These are phyloP conservation scores for Pogonomyrmex barbatus DNA, from an alignment of 1,140 invertebrate genomes.

Conservation along the genomic window DNA sequence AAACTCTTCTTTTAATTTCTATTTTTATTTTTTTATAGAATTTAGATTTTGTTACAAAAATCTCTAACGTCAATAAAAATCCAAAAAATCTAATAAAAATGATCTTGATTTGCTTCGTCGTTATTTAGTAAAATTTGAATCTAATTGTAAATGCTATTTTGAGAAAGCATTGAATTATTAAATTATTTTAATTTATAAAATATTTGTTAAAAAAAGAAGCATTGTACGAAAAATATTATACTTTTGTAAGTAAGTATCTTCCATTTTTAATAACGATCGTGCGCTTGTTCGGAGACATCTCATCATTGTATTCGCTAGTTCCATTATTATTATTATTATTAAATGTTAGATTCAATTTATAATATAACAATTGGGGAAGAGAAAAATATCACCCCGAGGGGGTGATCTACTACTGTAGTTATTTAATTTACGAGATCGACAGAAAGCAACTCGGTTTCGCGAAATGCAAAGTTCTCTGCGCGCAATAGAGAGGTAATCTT, in stretches of 20 bases:
- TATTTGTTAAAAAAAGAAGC: neutral
- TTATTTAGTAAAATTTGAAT: neutral
- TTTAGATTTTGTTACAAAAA: neutral
- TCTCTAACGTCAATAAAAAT: neutral
- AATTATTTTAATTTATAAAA: neutral
- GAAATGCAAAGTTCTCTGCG: slow-evolving; percentile 25
- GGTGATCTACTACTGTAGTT: neutral
- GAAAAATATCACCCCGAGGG: neutral
- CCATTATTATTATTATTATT: slow-evolving; percentile 4
- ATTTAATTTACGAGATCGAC: slow-evolving; percentile 35
- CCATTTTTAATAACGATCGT: neutral
- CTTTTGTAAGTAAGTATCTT: neutral
- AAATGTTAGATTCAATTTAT: slow-evolving; percentile 17
- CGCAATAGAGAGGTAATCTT: slow-evolving; percentile 50
- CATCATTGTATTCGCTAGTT: neutral
- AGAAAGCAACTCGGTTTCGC: neutral
- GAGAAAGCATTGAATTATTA: neutral
- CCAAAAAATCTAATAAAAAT: neutral
- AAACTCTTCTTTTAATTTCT: neutral
- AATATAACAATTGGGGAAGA: neutral
- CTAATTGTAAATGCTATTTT: neutral
- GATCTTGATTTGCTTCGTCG: neutral
- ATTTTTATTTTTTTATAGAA: neutral
- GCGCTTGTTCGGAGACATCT: neutral
- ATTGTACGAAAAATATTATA: neutral